Evolutionary conservation across 2,113 vertebrate genomes (phyloP).

Genomic region (Axis porcinus): DNA sequence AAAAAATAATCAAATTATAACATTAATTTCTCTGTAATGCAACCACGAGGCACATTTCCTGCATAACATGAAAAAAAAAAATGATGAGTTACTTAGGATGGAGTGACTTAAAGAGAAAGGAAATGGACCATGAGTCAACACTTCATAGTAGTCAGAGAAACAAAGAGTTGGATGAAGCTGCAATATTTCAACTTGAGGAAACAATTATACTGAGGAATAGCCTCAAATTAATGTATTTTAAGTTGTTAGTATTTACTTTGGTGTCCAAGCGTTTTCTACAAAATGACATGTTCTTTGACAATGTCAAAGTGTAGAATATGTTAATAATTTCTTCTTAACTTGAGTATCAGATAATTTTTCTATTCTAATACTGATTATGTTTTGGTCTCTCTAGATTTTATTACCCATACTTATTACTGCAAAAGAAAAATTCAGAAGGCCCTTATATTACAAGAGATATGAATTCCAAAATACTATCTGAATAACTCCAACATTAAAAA

Average conservation of each 20-base stretch:
- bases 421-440: not conserved
- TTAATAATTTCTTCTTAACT: not conserved
- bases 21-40: not conserved
- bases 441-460: not conserved
- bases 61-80: not conserved
- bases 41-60: not conserved
- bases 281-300: not conserved
- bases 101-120: not conserved
- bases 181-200: conserved; percentile 38
- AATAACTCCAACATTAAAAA: not conserved
- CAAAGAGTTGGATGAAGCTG: not conserved
- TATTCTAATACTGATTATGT: not conserved
- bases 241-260: not conserved
- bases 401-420: not conserved
- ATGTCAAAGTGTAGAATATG: not conserved
- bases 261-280: not conserved
- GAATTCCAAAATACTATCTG: not conserved
- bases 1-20: conserved; percentile 37
- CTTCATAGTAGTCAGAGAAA: not conserved
- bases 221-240: not conserved
- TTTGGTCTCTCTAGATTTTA: not conserved
- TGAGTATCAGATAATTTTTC: not conserved
- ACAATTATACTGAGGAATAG: not conserved
- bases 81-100: not conserved
- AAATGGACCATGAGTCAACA: not conserved